phyloP scores from a whole-genome alignment of 2,888 invertebrate genomes.

The Torymus auratus region DNA sequence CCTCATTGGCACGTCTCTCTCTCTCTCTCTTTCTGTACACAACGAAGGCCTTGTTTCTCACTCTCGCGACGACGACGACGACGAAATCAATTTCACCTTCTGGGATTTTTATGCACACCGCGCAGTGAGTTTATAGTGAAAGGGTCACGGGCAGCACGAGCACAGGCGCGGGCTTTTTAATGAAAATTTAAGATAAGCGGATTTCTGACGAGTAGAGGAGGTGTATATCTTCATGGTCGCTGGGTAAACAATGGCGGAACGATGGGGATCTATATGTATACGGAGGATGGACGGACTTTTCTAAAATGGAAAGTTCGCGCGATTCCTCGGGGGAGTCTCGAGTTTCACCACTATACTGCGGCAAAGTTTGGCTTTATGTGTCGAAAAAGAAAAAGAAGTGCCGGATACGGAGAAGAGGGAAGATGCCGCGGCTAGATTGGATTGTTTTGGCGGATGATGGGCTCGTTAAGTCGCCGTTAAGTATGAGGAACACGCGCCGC shows the following conservation, averaged over 20 bases:
- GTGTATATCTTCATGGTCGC: background rate
- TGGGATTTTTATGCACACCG: slow-evolving; percentile 18
- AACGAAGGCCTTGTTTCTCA: slow-evolving; percentile 28
- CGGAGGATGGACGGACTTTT: slow-evolving; percentile 31
- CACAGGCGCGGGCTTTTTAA: slow-evolving; percentile 15
- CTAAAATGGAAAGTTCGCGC: slow-evolving; percentile 28
- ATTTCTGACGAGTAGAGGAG: background rate
- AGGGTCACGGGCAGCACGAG: slow-evolving; percentile 23
- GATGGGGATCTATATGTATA: background rate
- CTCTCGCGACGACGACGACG: slow-evolving; percentile 23
- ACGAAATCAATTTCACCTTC: slow-evolving; percentile 53
- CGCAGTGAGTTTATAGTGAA: slow-evolving; percentile 19
- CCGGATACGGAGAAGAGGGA: too few relatives aligned
- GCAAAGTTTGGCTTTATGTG: background rate
- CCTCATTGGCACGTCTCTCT: slow-evolving; percentile 48
- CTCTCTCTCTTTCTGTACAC: background rate
- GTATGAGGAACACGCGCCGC: too few relatives aligned
- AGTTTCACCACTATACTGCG: background rate
- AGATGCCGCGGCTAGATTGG: background rate
- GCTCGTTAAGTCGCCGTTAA: too few relatives aligned
- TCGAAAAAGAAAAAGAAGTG: slow-evolving; percentile 10
- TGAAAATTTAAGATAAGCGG: slow-evolving; percentile 48
- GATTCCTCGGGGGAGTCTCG: slow-evolving; percentile 8
- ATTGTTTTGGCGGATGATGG: background rate
- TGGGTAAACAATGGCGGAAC: background rate